These are phyloP conservation scores for Noctua pronuba DNA, from an alignment of 2,888 invertebrate genomes.

Conservation along the genomic window DNA sequence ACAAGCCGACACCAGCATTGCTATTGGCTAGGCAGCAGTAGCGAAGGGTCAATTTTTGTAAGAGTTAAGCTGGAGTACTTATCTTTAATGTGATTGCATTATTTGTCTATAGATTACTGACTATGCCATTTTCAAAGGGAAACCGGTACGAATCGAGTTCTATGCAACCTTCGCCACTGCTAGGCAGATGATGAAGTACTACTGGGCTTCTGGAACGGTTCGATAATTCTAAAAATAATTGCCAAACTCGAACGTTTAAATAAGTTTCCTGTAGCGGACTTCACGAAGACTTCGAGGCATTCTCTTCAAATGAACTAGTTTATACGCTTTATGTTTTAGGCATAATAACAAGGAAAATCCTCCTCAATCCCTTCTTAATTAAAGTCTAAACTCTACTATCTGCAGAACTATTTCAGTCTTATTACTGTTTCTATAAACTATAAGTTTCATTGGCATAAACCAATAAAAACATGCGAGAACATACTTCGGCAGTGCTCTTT, in stretches of 20 bases:
- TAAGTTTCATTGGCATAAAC: neutral
- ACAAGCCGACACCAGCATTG: too few relatives aligned
- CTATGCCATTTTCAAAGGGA: too few relatives aligned
- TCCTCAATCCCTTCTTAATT: neutral
- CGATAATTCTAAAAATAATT: neutral
- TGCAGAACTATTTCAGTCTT: slow-evolving; percentile 45
- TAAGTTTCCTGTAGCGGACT: neutral
- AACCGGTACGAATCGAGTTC: too few relatives aligned
- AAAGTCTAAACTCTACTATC: slow-evolving; percentile 7
- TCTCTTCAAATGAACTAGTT: neutral
- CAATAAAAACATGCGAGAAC: neutral
- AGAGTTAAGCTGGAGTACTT: too few relatives aligned
- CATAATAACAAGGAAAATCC: neutral
- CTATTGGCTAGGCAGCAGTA: too few relatives aligned
- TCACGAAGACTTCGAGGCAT: neutral
- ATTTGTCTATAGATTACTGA: too few relatives aligned
- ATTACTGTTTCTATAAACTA: slow-evolving; percentile 12
- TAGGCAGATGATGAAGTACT: neutral
- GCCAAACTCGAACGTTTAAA: neutral
- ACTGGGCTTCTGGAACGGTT: neutral
- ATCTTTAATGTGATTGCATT: too few relatives aligned
- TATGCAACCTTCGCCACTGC: too few relatives aligned
- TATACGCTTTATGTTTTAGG: neutral
- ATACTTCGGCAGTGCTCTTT: neutral
- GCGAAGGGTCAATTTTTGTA: too few relatives aligned